Evolutionary conservation across 2,113 vertebrate species (phyloP).

Genomic region (Zosterops lateralis): DNA sequence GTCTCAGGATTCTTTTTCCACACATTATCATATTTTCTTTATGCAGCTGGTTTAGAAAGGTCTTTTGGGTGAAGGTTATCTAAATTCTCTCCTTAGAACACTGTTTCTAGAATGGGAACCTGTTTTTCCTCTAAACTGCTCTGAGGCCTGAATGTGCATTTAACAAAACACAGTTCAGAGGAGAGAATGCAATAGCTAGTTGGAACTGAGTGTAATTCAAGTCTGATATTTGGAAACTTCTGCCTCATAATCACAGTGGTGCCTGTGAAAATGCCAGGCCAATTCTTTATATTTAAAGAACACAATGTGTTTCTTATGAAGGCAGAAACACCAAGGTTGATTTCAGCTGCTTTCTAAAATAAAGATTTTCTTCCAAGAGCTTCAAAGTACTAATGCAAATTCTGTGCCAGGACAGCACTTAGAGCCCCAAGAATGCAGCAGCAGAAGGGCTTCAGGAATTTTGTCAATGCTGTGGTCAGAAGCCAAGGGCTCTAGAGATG

Average conservation of each 20-base stretch:
- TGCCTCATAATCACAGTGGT: background rate
- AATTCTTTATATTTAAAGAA: background rate
- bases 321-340: background rate
- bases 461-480: background rate
- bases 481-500: background rate
- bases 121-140: background rate
- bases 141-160: background rate
- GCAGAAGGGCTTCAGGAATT: background rate
- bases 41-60: background rate
- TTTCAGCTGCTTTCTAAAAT: background rate
- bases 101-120: background rate
- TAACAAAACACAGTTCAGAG: background rate
- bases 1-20: background rate
- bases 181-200: background rate
- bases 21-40: background rate
- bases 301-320: background rate
- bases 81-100: background rate
- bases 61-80: background rate
- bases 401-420: background rate
- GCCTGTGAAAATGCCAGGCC: background rate
- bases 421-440: background rate
- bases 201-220: background rate
- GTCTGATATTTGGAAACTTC: background rate
- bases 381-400: background rate
- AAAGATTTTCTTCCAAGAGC: background rate